Evolutionary conservation across 2,113 vertebrate species (phyloP), one percentile per base, ranked within the genome.

Genomic region (Paralichthys olivaceus): DNA sequence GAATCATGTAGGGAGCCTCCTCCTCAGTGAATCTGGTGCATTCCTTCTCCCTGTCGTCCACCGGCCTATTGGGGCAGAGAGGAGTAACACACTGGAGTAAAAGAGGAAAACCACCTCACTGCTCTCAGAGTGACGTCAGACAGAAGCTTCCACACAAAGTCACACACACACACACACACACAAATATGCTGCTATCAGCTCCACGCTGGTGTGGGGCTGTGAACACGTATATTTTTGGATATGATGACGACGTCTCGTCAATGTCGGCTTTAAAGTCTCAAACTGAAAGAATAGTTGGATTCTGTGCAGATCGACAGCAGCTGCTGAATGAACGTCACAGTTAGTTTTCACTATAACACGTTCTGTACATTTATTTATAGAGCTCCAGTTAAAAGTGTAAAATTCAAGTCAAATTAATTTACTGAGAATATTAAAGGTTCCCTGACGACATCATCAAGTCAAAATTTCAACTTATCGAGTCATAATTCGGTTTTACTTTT

Each of bases 21-120:
- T 55, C 28, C 55, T 26, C 81, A 14, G 61, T 25, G 45, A 61
- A 72, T 81, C 79, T 8, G 25, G 62, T 72, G 67, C 90, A 91
- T 89, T 86, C 90, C 84, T 86, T 69, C 37, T 73, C 65, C 63
- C 22, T 77, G 85, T 84, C 71, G 29, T 59, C 64, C 20, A 8
- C 13, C 71, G 13, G 59, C 28, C 63, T 57, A 4, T 26, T 28
- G 57, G 20, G 49, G 69, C 28, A 26, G 32, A 23, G 32, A 34
- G 37, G 32, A 49, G 58, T 43, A 54, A 70, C 75, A 8, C 77
- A n/a, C 40, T 58, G 60, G 63, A 77, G 62, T 86, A 90, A 93
- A 91, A 90, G 13, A 75, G 80, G 85, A 90, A 81, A 83, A 77
- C 57, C 69, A 85, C 67, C 81, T 92, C 85, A 92, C 58, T 79